Evolutionary conservation across 1,140 invertebrate genomes (phyloP), one percentile per base, ranked within the genome.

Genomic region (Akabosia matsudoensis): DNA sequence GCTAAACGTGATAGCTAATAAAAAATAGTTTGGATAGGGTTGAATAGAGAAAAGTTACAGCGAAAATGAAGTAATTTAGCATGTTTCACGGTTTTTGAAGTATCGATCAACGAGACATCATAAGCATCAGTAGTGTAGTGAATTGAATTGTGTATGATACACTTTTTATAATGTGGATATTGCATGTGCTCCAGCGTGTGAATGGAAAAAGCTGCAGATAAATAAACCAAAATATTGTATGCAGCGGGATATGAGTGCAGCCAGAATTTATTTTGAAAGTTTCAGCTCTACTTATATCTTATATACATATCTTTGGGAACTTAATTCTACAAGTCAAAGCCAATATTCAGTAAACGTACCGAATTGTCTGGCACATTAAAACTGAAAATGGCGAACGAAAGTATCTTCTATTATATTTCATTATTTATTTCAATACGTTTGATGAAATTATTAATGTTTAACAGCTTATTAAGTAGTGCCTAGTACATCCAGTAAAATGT

Each of bases 401-500:
- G n/a, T n/a, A n/a, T n/a, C n/a, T n/a, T n/a, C n/a, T n/a, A n/a
- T n/a, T n/a, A n/a, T n/a, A n/a, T n/a, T n/a, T n/a, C n/a, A n/a
- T n/a, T n/a, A n/a, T n/a, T n/a, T n/a, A n/a, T n/a, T n/a, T n/a
- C n/a, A n/a, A n/a, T n/a, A n/a, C n/a, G 28, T 67, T 30, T 67
- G 61, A 67, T 67, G 61, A 67, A 67, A 30, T 67, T 67, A 67
- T 67, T 67, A 28, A 67, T 67, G 28, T 67, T 67, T 10, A 67
- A 30, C 61, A 67, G n/a, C 30, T 67, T 31, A 4, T 22, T 22
- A 56, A 7, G 24, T n/a, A n/a, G n/a, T n/a, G n/a, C n/a, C n/a
- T n/a, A n/a, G n/a, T n/a, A n/a, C n/a, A n/a, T n/a, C n/a, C n/a
- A n/a, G n/a, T n/a, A n/a, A n/a, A n/a, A n/a, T n/a, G n/a, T n/a